Conservation (phyloP, 2,888 invertebrate genomes). For the Dasysyrphus albostriatus region DNA sequence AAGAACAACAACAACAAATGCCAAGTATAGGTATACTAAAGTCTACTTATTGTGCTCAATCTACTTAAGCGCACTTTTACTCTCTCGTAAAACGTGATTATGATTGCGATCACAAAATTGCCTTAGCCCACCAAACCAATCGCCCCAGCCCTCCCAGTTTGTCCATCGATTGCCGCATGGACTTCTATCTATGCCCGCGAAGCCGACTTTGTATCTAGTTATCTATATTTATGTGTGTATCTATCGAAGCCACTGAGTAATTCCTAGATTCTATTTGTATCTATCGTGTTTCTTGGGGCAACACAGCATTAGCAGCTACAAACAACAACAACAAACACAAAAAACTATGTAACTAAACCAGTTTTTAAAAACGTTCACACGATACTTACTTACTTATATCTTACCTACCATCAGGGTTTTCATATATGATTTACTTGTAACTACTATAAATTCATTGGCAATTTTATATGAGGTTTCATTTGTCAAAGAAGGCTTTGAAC, state of each 20-base stretch:
- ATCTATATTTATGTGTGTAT: constrained; percentile 5
- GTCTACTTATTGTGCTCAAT: constrained; percentile 66
- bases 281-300: constrained; percentile 27
- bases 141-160: background rate
- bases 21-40: constrained; percentile 9
- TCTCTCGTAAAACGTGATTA: constrained; percentile 68
- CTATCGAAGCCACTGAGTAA: constrained; percentile 38
- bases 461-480: constrained; percentile 27
- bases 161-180: constrained; percentile 10
- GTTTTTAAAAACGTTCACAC: constrained; percentile 32
- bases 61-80: constrained; percentile 68
- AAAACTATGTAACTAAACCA: constrained; percentile 26
- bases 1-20: constrained; percentile 29
- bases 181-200: constrained; percentile 25
- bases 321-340: background rate
- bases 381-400: background rate
- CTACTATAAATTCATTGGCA: constrained; percentile 27
- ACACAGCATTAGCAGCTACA: background rate
- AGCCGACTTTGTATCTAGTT: constrained; percentile 11
- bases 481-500: constrained; percentile 70
- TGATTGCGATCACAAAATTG: constrained; percentile 59
- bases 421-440: background rate
- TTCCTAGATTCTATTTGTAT: constrained; percentile 65
- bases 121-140: background rate
- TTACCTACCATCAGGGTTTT: background rate